Percentiles rank a stretch among this genome's conserved stretches.
Conservation (phyloP, 53 echinoderm and acorn worm species). For the Zoroaster sp. region DNA sequence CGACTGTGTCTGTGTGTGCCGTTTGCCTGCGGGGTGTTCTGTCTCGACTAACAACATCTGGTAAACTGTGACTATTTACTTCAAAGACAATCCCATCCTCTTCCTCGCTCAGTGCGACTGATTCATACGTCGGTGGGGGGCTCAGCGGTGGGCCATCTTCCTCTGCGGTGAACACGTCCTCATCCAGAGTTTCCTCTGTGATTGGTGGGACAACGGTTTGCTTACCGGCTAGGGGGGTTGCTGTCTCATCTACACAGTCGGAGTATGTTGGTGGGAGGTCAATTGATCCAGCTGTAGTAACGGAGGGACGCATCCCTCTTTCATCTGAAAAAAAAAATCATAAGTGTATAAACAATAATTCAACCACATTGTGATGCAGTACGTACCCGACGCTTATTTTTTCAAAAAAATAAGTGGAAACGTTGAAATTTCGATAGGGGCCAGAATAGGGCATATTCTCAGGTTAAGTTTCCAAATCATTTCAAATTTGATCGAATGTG, state of each 20-base stretch:
- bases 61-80: background rate
- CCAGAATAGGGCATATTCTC: no score
- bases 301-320: conserved; percentile 68
- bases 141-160: conserved; percentile 56
- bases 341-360: background rate
- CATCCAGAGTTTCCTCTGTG: conserved; percentile 31
- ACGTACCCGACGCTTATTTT: no score
- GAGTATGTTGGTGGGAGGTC: conserved; percentile 87
- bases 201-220: background rate
- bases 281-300: conserved; percentile 51
- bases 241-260: conserved; percentile 47
- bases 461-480: no score
- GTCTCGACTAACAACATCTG: background rate
- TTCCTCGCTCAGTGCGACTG: conserved; percentile 63
- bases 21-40: background rate
- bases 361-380: background rate
- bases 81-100: conserved; percentile 60
- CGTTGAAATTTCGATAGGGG: no score
- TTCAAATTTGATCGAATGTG: no score
- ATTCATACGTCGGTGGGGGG: conserved; percentile 80
- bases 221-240: background rate
- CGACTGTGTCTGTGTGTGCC: background rate
- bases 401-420: no score
- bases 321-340: conserved; percentile 67
- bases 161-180: background rate